Conservation (phyloP, 2,113 vertebrate species). For the Hyla sarda region DNA sequence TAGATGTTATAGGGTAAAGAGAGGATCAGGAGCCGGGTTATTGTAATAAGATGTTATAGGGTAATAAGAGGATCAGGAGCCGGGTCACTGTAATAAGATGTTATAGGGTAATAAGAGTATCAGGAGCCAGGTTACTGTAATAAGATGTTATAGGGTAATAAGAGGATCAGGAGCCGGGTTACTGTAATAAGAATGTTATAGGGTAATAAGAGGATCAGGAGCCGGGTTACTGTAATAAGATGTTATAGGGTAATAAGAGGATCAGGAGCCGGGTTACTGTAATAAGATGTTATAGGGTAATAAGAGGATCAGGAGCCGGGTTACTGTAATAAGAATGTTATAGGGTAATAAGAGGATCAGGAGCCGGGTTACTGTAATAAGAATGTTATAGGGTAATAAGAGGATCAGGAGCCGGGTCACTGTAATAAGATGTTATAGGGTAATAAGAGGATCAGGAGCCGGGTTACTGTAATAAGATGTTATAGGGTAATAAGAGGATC, state of each 20-base stretch:
- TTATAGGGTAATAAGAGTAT: too few relatives aligned
- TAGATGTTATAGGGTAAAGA: conserved; percentile 14
- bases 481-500: conserved; percentile 30
- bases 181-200: too few relatives aligned
- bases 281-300: not conserved
- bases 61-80: too few relatives aligned
- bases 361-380: conserved; percentile 33
- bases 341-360: conserved; percentile 20
- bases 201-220: not conserved
- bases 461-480: conserved; percentile 22
- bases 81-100: too few relatives aligned
- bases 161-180: too few relatives aligned
- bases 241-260: conserved; percentile 11
- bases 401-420: conserved; percentile 14
- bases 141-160: too few relatives aligned
- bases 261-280: not conserved
- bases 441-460: not conserved
- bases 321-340: conserved; percentile 2
- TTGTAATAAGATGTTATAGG: too few relatives aligned
- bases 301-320: not conserved
- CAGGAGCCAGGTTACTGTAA: too few relatives aligned
- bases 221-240: not conserved
- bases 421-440: conserved; percentile 34
- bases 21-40: not conserved
- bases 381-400: conserved; percentile 32